These are phyloP conservation scores for Mirounga angustirostris DNA, from an alignment of 2,113 vertebrate species.

Conservation along the genomic window DNA sequence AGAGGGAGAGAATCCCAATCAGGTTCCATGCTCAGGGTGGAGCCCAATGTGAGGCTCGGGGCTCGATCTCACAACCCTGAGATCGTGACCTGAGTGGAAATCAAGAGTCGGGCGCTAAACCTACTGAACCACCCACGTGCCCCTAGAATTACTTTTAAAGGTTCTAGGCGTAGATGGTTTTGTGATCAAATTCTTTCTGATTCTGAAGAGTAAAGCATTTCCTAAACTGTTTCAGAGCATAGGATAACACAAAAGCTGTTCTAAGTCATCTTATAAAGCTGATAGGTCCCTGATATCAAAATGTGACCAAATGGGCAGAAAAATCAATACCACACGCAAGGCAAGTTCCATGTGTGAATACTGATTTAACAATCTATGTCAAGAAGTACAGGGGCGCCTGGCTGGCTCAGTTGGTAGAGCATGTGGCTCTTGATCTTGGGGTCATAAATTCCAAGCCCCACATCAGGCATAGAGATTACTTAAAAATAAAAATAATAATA, in stretches of 20 bases:
- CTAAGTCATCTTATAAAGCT: not conserved
- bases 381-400: not conserved
- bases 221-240: not conserved
- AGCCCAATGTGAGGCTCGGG: not conserved
- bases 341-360: not conserved
- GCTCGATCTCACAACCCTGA: not conserved
- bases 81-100: not conserved
- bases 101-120: not conserved
- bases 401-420: not conserved
- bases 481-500: not conserved
- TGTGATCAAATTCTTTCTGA: not conserved
- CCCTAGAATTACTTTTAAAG: not conserved
- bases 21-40: not conserved
- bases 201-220: constrained; percentile 24
- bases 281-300: not conserved
- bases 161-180: not conserved
- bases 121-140: not conserved
- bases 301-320: not conserved
- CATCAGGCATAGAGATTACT: not conserved
- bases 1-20: not conserved
- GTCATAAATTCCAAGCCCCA: not conserved
- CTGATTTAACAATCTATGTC: not conserved
- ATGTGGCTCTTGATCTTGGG: not conserved
- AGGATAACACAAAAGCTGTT: not conserved
- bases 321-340: not conserved